Evolutionary conservation across 2,888 invertebrate species (phyloP).

Genomic region (Hyppa rectilinea): DNA sequence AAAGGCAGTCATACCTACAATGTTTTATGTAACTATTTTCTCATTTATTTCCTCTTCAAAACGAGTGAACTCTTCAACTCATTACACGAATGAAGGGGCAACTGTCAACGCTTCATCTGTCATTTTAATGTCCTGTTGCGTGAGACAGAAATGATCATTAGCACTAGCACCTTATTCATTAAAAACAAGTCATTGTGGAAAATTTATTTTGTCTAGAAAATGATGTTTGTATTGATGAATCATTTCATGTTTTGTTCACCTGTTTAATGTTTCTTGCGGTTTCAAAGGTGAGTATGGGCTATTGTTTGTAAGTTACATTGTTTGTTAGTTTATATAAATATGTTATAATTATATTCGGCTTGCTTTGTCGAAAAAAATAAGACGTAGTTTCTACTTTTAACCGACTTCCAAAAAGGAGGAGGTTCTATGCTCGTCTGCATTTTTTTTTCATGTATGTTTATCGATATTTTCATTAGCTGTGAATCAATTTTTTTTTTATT

Average conservation of each 20-base stretch:
- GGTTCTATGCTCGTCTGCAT: no score
- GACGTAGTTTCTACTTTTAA: background rate
- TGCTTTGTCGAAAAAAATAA: background rate
- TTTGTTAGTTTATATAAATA: background rate
- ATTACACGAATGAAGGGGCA: background rate
- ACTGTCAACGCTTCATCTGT: conserved; percentile 41
- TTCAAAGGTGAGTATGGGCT: background rate
- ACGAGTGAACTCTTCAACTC: background rate
- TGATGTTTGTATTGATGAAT: conserved; percentile 35
- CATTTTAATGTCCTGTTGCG: conserved; percentile 39
- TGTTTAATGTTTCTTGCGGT: conserved; percentile 12
- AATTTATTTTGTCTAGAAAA: conserved; percentile 43
- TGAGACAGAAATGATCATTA: conserved; percentile 55
- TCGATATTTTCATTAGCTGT: no score
- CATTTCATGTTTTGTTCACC: conserved; percentile 18
- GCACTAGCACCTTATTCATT: conserved; percentile 50
- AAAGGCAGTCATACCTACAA: background rate
- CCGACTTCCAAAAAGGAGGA: no score
- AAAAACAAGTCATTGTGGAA: conserved; percentile 42
- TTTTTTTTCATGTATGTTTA: no score
- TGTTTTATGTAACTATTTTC: background rate
- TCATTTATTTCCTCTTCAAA: background rate
- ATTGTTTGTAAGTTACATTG: background rate
- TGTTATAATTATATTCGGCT: background rate
- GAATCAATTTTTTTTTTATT: no score